Evolutionary conservation across 2,113 vertebrate genomes (phyloP).

Genomic region (Bagarius yarrelli): DNA sequence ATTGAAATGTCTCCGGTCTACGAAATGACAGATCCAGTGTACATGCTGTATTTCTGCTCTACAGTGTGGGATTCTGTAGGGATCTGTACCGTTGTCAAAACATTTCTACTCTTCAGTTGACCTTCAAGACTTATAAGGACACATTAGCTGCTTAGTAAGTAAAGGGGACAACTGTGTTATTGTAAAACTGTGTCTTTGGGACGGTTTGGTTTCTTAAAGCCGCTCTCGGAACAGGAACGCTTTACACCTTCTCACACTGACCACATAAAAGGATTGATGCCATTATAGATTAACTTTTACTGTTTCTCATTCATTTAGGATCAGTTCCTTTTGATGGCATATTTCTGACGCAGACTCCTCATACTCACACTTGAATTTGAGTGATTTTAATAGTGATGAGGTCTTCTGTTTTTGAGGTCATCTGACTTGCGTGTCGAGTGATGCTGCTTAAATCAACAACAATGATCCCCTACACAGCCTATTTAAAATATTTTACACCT

Average conservation of each 20-base stretch:
- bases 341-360: not conserved
- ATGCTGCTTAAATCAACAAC: not conserved
- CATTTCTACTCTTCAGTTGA: slow-evolving; percentile 4
- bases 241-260: slow-evolving; percentile 9
- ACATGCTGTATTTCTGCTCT: not conserved
- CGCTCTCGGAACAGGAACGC: not conserved
- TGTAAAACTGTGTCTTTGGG: not conserved
- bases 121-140: not conserved
- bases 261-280: slow-evolving; percentile 13
- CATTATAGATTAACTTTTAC: not conserved
- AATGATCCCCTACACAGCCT: not conserved
- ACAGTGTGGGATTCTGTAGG: not conserved
- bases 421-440: not conserved
- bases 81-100: not conserved
- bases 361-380: not conserved
- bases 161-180: slow-evolving; percentile 21
- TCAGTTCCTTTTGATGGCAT: not conserved
- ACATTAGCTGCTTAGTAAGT: not conserved
- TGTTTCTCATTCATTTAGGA: not conserved
- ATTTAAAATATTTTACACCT: not conserved
- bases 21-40: not conserved
- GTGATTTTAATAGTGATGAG: not conserved
- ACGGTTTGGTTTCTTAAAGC: not conserved
- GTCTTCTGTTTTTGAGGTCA: not conserved
- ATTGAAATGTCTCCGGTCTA: not conserved